phyloP scores from a whole-genome alignment of 2,113 vertebrate species.

The Todiramphus saurophagus region DNA sequence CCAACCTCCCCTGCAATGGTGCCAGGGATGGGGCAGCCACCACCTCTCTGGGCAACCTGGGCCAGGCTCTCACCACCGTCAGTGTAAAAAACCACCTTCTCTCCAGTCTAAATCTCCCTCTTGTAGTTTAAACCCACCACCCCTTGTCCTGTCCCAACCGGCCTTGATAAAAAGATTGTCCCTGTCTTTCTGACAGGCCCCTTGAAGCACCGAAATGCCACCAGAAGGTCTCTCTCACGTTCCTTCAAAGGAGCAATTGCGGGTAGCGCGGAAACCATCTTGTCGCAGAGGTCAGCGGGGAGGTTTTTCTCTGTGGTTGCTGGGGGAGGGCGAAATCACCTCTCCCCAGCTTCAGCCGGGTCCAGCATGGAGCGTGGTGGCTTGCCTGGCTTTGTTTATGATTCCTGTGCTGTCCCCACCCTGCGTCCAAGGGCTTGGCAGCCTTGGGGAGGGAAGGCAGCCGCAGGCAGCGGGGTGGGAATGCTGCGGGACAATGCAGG shows the following conservation, averaged over 20 bases:
- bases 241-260: background rate
- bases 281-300: background rate
- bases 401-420: constrained; percentile 15
- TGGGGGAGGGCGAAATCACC: background rate
- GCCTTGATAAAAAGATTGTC: background rate
- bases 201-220: background rate
- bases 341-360: background rate
- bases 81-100: background rate
- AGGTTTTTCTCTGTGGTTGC: background rate
- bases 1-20: background rate
- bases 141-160: background rate
- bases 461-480: constrained; percentile 38
- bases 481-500: constrained; percentile 58
- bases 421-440: constrained; percentile 38
- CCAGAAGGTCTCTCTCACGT: background rate
- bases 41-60: background rate
- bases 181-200: background rate
- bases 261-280: background rate
- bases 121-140: background rate
- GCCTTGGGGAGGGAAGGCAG: background rate
- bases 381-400: background rate
- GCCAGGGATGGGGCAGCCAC: background rate
- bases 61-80: background rate
- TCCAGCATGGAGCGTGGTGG: background rate
- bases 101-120: background rate